Percentiles rank a stretch among this genome's conserved stretches.
Evolutionary conservation across 2,797 vertebrate species (phyloP).

Genomic region (Coregonus suidteri): DNA sequence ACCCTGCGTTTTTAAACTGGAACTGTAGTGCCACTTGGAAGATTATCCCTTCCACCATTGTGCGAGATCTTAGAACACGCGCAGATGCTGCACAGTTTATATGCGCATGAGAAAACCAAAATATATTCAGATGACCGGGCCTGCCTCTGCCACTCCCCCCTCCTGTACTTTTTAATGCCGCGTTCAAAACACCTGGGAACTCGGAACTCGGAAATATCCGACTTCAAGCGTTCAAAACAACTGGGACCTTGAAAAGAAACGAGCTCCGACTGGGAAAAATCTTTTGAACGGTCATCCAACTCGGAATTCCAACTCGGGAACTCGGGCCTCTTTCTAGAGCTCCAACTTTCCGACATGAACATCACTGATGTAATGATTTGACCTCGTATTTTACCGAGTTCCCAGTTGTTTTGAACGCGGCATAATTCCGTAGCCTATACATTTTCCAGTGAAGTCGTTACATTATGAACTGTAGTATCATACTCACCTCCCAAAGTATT

Average conservation of each 20-base stretch:
- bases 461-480: background rate
- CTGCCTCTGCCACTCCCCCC: conserved; percentile 70
- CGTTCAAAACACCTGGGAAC: too few relatives aligned
- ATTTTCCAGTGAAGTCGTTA: background rate
- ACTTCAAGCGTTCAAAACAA: too few relatives aligned
- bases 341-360: too few relatives aligned
- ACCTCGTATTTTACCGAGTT: too few relatives aligned
- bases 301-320: too few relatives aligned
- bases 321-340: too few relatives aligned
- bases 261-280: too few relatives aligned
- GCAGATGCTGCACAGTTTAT: conserved; percentile 35
- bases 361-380: too few relatives aligned
- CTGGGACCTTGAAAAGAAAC: too few relatives aligned
- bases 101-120: conserved; percentile 24
- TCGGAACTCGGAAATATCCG: too few relatives aligned
- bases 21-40: background rate
- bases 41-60: background rate
- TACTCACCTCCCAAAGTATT: conserved; percentile 64
- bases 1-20: background rate
- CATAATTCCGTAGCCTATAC: background rate
- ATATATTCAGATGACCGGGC: conserved; percentile 47
- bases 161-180: conserved; percentile 21
- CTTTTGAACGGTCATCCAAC: too few relatives aligned
- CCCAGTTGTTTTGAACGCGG: too few relatives aligned
- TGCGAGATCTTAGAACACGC: background rate